Evolutionary conservation across 2,888 invertebrate genomes (phyloP).

Genomic region (Emesis furor): DNA sequence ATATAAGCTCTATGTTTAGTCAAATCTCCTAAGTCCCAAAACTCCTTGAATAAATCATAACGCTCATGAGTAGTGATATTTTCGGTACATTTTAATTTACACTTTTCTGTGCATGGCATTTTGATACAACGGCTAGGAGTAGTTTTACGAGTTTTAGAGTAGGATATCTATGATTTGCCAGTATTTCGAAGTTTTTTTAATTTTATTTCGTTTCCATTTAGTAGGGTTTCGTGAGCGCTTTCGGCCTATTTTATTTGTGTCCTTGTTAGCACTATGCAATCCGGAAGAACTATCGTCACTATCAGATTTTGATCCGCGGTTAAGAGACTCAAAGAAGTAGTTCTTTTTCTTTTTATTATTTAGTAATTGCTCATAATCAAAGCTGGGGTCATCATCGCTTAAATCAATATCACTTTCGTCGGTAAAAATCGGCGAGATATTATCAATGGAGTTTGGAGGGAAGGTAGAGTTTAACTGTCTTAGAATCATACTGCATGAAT

Average conservation of each 20-base stretch:
- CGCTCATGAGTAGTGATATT: background rate
- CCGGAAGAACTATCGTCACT: constrained; percentile 2
- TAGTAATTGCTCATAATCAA: background rate
- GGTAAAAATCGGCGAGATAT: constrained; percentile 17
- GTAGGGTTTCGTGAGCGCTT: constrained; percentile 2
- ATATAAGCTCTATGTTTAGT: constrained; percentile 5
- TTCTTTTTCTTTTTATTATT: background rate
- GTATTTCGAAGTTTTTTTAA: constrained; percentile 10
- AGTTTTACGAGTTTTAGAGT: constrained; percentile 1
- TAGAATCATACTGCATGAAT: constrained; percentile 1
- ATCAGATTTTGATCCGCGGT: background rate
- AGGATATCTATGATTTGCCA: background rate
- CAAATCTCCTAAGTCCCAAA: constrained; percentile 15
- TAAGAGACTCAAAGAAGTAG: background rate
- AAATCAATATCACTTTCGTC: constrained; percentile 9
- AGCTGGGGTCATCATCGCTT: background rate
- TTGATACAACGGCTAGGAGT: background rate
- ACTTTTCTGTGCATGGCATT: constrained; percentile 13
- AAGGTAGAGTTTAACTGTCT: constrained; percentile 15
- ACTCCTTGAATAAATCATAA: constrained; percentile 10
- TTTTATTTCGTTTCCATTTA: constrained; percentile 27
- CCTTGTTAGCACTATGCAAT: background rate
- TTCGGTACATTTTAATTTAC: constrained; percentile 15
- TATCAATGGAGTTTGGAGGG: constrained; percentile 18
- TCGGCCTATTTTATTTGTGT: background rate